A percentile compares a stretch with the other conserved stretches of the same genome.
Evolutionary conservation across 2,888 invertebrate species (phyloP).

Genomic region (Andrena dorsata): DNA sequence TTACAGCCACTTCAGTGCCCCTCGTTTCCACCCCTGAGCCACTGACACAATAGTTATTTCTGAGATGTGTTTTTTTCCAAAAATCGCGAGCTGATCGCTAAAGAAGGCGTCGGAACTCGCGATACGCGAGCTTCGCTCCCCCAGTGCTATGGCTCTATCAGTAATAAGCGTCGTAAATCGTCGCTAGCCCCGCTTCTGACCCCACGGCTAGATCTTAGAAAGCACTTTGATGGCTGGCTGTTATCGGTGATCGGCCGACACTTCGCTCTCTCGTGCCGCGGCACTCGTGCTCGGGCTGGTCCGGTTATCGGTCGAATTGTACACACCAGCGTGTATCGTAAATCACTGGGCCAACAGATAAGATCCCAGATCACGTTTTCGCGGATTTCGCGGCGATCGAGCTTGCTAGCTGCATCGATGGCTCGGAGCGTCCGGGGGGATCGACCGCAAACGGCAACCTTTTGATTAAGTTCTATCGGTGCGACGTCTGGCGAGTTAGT

Average conservation of each 20-base stretch:
- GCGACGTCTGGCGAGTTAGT: background rate
- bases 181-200: slow-evolving; percentile 57
- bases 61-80: too few species aligned
- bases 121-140: slow-evolving; percentile 10
- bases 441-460: slow-evolving; percentile 38
- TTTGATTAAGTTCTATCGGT: slow-evolving; percentile 43
- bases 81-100: background rate
- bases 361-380: slow-evolving; percentile 70
- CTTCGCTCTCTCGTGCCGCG: slow-evolving; percentile 49
- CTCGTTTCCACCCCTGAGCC: too few species aligned
- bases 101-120: background rate
- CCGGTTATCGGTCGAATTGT: slow-evolving; percentile 57
- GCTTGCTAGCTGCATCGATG: slow-evolving; percentile 6
- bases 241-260: slow-evolving; percentile 69
- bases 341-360: slow-evolving; percentile 65
- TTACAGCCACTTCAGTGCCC: too few species aligned
- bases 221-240: slow-evolving; percentile 61
- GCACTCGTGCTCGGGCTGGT: slow-evolving; percentile 31
- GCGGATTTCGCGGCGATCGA: slow-evolving; percentile 55
- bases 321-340: slow-evolving; percentile 53
- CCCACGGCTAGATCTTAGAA: slow-evolving; percentile 60
- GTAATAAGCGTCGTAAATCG: slow-evolving; percentile 64
- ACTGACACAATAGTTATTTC: too few species aligned
- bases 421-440: slow-evolving; percentile 13
- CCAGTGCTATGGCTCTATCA: slow-evolving; percentile 57